Conservation (phyloP, 2,888 invertebrate species). For the Leistus spinibarbis region DNA sequence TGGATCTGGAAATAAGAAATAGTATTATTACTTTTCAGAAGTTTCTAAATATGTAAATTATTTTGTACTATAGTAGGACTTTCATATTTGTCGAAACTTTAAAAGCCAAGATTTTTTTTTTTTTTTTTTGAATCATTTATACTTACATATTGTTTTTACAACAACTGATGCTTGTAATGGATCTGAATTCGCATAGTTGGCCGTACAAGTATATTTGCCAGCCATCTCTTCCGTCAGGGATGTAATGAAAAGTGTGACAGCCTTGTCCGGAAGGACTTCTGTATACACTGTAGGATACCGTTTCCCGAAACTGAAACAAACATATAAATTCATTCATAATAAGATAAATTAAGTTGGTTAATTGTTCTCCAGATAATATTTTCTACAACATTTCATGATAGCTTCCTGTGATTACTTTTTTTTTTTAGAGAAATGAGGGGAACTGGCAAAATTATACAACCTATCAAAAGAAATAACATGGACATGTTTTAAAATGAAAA, state of each 20-base stretch:
- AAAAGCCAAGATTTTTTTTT: too few relatives aligned
- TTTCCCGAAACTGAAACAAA: constrained; percentile 3
- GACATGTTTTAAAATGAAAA: background rate
- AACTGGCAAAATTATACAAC: background rate
- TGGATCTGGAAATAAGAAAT: constrained; percentile 65
- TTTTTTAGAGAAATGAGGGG: background rate
- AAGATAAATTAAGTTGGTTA: background rate
- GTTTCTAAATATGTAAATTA: too few relatives aligned
- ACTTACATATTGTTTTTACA: constrained; percentile 75
- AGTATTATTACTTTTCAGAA: background rate
- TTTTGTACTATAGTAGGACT: background rate
- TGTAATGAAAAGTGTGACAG: constrained; percentile 75
- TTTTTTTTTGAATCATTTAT: too few relatives aligned
- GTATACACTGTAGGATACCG: constrained; percentile 67
- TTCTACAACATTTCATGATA: background rate
- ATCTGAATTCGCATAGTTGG: constrained; percentile 76
- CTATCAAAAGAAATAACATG: background rate
- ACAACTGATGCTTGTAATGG: constrained; percentile 69
- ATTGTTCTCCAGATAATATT: background rate
- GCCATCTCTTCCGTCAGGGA: constrained; percentile 76
- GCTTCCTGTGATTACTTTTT: too few relatives aligned
- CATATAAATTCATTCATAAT: background rate
- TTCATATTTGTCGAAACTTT: too few relatives aligned
- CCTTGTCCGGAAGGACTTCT: constrained; percentile 67
- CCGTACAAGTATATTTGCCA: constrained; percentile 81